Percentiles rank a stretch among this genome's conserved stretches.
Conservation (phyloP, 2,888 invertebrate genomes). For the Eumacrocentrus americanus region DNA sequence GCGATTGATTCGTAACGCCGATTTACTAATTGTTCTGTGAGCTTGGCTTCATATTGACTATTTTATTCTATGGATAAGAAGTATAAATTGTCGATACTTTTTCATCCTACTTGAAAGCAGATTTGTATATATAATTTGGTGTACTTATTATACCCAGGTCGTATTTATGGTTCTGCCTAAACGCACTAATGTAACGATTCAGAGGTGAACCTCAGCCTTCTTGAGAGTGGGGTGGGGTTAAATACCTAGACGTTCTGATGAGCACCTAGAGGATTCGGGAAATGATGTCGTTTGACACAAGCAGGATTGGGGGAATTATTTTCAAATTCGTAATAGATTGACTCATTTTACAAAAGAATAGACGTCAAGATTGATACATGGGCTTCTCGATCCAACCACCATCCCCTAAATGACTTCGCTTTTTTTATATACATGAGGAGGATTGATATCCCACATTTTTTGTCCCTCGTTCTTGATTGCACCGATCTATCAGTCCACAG, state of each 20-base stretch:
- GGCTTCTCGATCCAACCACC: too few species aligned
- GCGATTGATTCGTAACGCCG: neutral
- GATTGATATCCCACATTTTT: neutral
- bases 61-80: neutral
- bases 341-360: too few species aligned
- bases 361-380: too few species aligned
- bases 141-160: neutral
- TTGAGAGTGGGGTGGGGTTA: neutral
- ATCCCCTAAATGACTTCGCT: too few species aligned
- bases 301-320: too few species aligned
- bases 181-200: neutral
- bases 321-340: too few species aligned
- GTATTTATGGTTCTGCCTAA: neutral
- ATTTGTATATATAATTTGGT: neutral
- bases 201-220: neutral
- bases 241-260: neutral
- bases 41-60: neutral
- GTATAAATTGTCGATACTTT: too few species aligned
- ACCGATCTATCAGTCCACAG: neutral
- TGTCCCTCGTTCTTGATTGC: neutral
- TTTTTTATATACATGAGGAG: too few species aligned
- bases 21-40: neutral
- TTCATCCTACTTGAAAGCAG: neutral
- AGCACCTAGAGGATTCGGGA: neutral
- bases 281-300: neutral